Evolutionary conservation across 2,113 vertebrate genomes (phyloP), one percentile per base, ranked within the genome.

Genomic region (Eretmochelys imbricata): DNA sequence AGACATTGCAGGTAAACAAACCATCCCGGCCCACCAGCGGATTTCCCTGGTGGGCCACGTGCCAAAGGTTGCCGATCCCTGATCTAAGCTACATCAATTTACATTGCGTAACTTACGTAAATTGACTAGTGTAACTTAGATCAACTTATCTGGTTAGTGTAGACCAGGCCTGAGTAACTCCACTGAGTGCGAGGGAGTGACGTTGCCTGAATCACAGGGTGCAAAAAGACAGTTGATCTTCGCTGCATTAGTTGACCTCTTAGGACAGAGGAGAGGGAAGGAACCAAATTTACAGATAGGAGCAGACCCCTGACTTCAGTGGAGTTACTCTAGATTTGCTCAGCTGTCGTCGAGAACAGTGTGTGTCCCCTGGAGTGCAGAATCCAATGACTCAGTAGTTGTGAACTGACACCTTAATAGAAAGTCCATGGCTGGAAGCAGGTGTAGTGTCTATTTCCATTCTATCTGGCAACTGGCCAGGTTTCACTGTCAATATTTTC

Each of bases 201-300:
- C 2, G 0, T 84, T 94, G 91, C 87, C 89, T 90, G 81, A 93
- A 97, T 97, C 95, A 94, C 96, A 87, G 59, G 4, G 1, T 95
- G 50, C 42, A 54, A 75, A 95, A 93, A 92, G 95, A 92, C 46
- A 4, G 65, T 91, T 88, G 88, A 46, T 97, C 93, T 93, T 89
- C 85, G 85, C 82, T 50, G 50, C 10, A 12, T 97, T 95, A 97
- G 89, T 97, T 95, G 96, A 92, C 85, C 27, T 49, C 75, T 82
- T 54, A 89, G 92, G 22, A 42, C 22, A 89, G 82, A 86, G 55
- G 80, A 89, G 89, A 59, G 27, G 24, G 57, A 27, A 27, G 57
- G 35, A 92, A 92, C 95, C 82, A 89, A 90, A 93, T 91, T 83
- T 94, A 48, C 93, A 93, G 95, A 85, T 85, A 16, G 0, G 7